Percentiles rank a stretch among this genome's conserved stretches.
These are phyloP conservation scores for Campoplex nolae DNA, from an alignment of 2,888 invertebrate species.

Conservation along the genomic window DNA sequence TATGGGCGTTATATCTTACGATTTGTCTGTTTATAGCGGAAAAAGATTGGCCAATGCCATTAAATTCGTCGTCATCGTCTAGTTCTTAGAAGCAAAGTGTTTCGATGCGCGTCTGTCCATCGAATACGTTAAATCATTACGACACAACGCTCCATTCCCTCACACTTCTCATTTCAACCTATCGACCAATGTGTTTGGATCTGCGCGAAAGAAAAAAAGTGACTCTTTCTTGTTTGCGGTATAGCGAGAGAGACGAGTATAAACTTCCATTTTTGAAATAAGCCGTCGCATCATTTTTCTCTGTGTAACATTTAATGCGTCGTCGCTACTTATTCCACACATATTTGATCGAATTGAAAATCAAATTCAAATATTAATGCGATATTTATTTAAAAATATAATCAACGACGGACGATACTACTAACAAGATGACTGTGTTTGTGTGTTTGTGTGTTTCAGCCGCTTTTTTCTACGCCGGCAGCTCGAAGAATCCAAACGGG, in stretches of 20 bases:
- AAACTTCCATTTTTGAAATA: background rate
- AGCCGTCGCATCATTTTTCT: background rate
- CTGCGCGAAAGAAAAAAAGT: background rate
- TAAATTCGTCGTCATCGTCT: constrained; percentile 3
- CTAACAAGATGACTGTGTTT: too few relatives aligned
- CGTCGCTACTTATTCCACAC: background rate
- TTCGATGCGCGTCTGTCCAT: background rate
- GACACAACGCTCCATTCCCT: background rate
- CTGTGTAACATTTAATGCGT: background rate
- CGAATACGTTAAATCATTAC: background rate
- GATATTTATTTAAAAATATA: too few relatives aligned
- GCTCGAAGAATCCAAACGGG: constrained; percentile 88
- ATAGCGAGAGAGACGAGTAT: background rate
- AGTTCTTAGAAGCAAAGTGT: constrained; percentile 18
- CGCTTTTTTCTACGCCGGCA: constrained; percentile 96
- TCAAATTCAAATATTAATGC: too few relatives aligned
- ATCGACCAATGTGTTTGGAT: constrained; percentile 5
- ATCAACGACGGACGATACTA: too few relatives aligned
- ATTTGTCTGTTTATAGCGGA: background rate
- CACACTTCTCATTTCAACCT: background rate
- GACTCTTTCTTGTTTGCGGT: constrained; percentile 30
- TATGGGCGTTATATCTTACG: constrained; percentile 11
- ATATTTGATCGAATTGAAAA: background rate
- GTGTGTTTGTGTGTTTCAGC: constrained; percentile 86
- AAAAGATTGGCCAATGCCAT: constrained; percentile 35